Evolutionary conservation across 1,140 invertebrate species (phyloP).

Genomic region (Frieseomelitta varia): DNA sequence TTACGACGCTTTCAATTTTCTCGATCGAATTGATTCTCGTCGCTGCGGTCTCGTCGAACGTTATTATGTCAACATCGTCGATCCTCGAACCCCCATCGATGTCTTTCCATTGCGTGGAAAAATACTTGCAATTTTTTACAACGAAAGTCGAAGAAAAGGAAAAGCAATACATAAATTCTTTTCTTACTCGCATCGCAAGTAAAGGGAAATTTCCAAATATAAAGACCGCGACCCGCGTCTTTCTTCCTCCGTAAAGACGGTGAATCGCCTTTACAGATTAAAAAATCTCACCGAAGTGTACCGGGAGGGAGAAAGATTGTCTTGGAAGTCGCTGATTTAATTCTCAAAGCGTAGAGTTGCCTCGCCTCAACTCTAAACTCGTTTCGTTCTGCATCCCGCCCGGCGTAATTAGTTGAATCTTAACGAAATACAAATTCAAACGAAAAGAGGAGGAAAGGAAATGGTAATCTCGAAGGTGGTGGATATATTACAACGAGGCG

Average conservation of each 20-base stretch:
- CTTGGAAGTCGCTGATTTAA: slow-evolving; percentile 3
- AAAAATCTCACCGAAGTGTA: background rate
- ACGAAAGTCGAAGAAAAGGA: background rate
- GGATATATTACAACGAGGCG: background rate
- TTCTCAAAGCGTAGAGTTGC: background rate
- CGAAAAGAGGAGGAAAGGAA: background rate
- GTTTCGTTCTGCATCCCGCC: background rate
- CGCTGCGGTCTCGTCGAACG: background rate
- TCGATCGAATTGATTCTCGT: background rate
- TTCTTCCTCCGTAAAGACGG: background rate
- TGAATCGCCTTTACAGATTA: background rate
- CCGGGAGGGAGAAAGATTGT: background rate
- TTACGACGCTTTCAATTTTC: slow-evolving; percentile 10
- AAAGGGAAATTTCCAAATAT: background rate
- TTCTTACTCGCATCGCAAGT: too few relatives aligned
- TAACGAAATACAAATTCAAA: background rate
- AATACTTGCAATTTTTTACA: background rate
- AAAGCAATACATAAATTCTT: background rate
- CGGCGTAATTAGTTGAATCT: slow-evolving; percentile 3
- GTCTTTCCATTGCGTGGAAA: background rate
- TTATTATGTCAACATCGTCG: background rate
- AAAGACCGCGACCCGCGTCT: background rate
- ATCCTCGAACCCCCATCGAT: background rate
- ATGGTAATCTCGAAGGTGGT: too few relatives aligned
- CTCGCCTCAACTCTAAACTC: background rate